phyloP scores from a whole-genome alignment of 1,140 invertebrate species.

The Nasonia vitripennis region DNA sequence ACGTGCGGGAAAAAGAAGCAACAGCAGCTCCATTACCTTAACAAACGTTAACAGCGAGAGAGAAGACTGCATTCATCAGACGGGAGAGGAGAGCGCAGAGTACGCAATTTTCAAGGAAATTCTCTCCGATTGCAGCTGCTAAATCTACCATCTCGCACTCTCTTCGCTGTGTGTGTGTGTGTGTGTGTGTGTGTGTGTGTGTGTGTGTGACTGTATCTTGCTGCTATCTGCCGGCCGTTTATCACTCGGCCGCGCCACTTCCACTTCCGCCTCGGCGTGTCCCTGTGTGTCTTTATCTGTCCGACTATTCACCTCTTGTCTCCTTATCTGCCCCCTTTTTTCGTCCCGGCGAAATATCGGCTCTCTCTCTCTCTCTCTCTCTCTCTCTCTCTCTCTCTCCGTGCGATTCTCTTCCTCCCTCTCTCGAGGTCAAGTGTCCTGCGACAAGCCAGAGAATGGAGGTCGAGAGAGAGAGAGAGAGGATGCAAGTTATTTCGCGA shows the following conservation, averaged over 20 bases:
- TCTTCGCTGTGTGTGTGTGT: neutral
- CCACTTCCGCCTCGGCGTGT: constrained; percentile 49
- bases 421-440: constrained; percentile 63
- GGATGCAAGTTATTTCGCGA: constrained; percentile 52
- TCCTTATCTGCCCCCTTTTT: neutral
- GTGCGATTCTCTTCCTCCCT: neutral
- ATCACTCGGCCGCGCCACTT: constrained; percentile 50
- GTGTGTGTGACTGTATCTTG: neutral
- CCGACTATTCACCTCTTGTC: constrained; percentile 33
- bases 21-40: neutral
- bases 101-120: constrained; percentile 33
- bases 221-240: constrained; percentile 26
- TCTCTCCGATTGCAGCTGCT: constrained; percentile 29
- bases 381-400: neutral
- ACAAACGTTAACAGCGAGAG: neutral
- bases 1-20: neutral
- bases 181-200: neutral
- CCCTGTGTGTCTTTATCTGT: constrained; percentile 38
- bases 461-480: neutral
- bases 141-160: constrained; percentile 35
- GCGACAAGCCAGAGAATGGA: constrained; percentile 45
- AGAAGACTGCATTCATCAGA: neutral
- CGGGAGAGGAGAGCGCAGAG: neutral
- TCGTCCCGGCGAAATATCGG: constrained; percentile 54
- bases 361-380: neutral